Evolutionary conservation across 2,888 invertebrate species (phyloP), one percentile per base, ranked within the genome.

Genomic region (Apodemia mormo): DNA sequence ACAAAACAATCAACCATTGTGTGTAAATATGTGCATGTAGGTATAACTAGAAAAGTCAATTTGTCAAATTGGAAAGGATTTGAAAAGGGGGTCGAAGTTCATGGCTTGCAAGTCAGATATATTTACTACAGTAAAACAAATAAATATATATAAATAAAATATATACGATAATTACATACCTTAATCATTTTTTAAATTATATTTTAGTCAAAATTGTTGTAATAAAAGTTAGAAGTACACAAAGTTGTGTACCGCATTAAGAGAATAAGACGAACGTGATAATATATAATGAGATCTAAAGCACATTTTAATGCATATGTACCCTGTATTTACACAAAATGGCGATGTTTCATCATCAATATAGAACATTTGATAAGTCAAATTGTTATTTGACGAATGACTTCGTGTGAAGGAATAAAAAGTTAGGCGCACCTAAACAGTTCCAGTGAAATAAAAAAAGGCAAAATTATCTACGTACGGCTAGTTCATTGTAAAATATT

Each of bases 401-500:
- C 10, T 30, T 58, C 58, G 30, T 30, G 58, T 58, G 61, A 29
- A 61, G 33, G 33, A 61, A 61, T 61, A 61, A 61, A 61, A 61
- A 61, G 12, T 49, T 14, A 30, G 56, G 30, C 61, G 61, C 33
- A 61, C 61, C 30, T 61, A 14, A 33, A 61, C 61, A 61, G 33
- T 14, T 30, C 10, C 12, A 10, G 29, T 61, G 14, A 61, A 58
- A 29, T 58, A 56, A 58, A 61, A 58, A 22, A 58, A 58, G 45
- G 49, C 49, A 45, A 49, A 49, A 14, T 49, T 49, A 49, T 49
- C 49, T 49, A 49, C 49, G 14, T 49, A 49, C 14, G 49, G 14
- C 49, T 49, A 49, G 49, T 49, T 49, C 49, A 49, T 49, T 49
- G 14, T 49, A 14, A 49, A 49, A 49, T 14, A 49, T 49, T 49